Evolutionary conservation across 2,113 vertebrate species (phyloP).

Genomic region (Arizona elegans): DNA sequence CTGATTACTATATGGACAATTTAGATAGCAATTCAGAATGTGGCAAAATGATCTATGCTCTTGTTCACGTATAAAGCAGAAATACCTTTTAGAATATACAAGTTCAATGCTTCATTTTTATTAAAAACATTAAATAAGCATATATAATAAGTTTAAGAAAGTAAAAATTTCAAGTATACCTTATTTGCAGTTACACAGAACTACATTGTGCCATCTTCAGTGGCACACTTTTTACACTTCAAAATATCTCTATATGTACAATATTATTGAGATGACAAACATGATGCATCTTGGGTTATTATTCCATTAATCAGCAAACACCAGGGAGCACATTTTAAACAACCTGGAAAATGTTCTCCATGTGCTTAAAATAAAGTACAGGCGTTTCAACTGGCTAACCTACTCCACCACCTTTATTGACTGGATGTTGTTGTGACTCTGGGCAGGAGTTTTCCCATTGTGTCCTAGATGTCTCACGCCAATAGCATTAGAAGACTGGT

Average conservation of each 20-base stretch:
- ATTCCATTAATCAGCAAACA: conserved; percentile 20
- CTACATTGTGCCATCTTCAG: conserved; percentile 24
- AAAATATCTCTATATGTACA: conserved; percentile 38
- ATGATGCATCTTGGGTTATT: conserved; percentile 43
- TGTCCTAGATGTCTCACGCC: conserved; percentile 69
- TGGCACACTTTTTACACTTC: background rate
- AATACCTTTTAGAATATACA: background rate
- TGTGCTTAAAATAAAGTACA: background rate
- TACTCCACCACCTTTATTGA: conserved; percentile 93
- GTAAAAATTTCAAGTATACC: conserved; percentile 37
- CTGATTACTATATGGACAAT: background rate
- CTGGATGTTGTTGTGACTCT: conserved; percentile 67
- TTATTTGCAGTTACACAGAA: conserved; percentile 59
- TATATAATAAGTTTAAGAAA: conserved; percentile 48
- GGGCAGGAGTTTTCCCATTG: conserved; percentile 59
- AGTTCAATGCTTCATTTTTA: conserved; percentile 44
- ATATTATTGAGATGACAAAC: conserved; percentile 53
- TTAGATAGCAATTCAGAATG: background rate
- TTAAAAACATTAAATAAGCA: conserved; percentile 61
- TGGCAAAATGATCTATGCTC: background rate
- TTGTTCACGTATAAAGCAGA: background rate
- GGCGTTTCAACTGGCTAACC: conserved; percentile 21
- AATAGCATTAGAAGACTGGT: conserved; percentile 64
- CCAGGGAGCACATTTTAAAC: conserved; percentile 13
- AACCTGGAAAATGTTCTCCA: conserved; percentile 28